phyloP scores from a whole-genome alignment of 2,113 vertebrate species.

The Ctenodactylus gundi region DNA sequence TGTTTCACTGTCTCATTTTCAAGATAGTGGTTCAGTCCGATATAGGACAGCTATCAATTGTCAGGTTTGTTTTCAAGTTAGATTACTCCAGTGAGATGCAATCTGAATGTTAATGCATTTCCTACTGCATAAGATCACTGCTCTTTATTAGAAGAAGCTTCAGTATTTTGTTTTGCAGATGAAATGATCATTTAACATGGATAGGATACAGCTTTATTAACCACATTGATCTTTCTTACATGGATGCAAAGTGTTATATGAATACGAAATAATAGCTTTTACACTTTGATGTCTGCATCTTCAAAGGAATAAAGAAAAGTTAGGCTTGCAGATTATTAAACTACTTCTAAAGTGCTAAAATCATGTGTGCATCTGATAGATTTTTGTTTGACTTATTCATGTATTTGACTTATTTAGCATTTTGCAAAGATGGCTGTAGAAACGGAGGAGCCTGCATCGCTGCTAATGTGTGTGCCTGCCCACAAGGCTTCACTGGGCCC shows the following conservation, averaged over 20 bases:
- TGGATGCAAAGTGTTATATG: not conserved
- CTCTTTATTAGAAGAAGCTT: not conserved
- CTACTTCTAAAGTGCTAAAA: not conserved
- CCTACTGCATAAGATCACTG: not conserved
- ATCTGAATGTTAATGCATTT: not conserved
- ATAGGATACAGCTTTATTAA: not conserved
- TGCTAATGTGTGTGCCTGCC: slow-evolving; percentile 94
- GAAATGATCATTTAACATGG: not conserved
- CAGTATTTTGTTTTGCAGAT: not conserved
- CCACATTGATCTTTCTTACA: not conserved
- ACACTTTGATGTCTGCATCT: not conserved
- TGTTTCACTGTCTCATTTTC: not conserved
- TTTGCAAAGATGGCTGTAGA: slow-evolving; percentile 95
- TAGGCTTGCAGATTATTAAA: not conserved
- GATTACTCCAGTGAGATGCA: not conserved
- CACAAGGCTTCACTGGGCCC: slow-evolving; percentile 95
- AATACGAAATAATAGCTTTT: not conserved
- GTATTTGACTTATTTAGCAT: slow-evolving; percentile 86
- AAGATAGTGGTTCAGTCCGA: not conserved
- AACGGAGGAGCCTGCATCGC: slow-evolving; percentile 96
- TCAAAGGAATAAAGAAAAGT: not conserved
- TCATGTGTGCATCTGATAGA: slow-evolving; percentile 65
- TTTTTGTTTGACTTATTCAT: slow-evolving; percentile 76
- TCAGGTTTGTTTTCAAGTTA: slow-evolving; percentile 20
- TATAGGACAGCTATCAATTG: not conserved